These are phyloP conservation scores for Cetonia aurata DNA, from an alignment of 2,888 invertebrate species.

Conservation along the genomic window DNA sequence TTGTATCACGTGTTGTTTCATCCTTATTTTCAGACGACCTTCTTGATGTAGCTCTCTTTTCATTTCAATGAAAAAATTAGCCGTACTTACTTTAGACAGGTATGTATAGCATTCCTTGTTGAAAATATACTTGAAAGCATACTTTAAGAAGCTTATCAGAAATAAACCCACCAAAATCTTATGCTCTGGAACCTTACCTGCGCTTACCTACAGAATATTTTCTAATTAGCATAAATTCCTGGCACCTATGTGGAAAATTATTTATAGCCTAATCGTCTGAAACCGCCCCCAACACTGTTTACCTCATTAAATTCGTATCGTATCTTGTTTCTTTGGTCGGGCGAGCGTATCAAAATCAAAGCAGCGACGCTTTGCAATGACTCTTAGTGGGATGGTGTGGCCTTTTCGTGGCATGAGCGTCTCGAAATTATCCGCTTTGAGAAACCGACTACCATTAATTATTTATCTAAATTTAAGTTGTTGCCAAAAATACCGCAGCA, in stretches of 20 bases:
- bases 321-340: constrained; percentile 22
- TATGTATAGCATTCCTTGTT: too few relatives aligned
- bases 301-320: constrained; percentile 25
- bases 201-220: too few relatives aligned
- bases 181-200: too few relatives aligned
- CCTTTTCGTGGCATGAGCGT: constrained; percentile 14
- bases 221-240: not conserved
- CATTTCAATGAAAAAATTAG: too few relatives aligned
- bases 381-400: not conserved
- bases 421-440: constrained; percentile 26
- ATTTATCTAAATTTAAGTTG: constrained; percentile 18
- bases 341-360: constrained; percentile 38
- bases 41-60: too few relatives aligned
- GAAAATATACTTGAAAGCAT: too few relatives aligned
- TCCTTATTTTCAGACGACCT: too few relatives aligned
- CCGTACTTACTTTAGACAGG: too few relatives aligned
- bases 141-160: too few relatives aligned
- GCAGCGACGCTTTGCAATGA: not conserved
- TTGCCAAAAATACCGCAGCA: too few relatives aligned
- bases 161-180: too few relatives aligned
- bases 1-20: too few relatives aligned
- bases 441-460: constrained; percentile 6
- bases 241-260: not conserved
- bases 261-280: constrained; percentile 10
- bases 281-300: constrained; percentile 8